phyloP scores from a whole-genome alignment of 2,113 vertebrate genomes.

The Syngnathus scovelli region DNA sequence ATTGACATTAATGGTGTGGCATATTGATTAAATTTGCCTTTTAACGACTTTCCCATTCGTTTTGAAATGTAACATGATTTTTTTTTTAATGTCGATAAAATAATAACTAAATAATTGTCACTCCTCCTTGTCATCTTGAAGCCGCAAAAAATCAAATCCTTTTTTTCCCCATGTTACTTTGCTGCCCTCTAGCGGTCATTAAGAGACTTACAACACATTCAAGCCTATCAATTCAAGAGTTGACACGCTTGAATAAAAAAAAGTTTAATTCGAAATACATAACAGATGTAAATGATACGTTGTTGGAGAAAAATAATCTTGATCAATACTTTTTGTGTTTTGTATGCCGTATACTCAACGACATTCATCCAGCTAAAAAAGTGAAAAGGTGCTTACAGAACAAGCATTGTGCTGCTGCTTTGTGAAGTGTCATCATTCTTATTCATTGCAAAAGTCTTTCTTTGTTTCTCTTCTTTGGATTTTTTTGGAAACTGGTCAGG shows the following conservation, averaged over 20 bases:
- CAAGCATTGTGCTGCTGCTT: constrained; percentile 11
- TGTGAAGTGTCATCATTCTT: constrained; percentile 6
- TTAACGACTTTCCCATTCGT: not conserved
- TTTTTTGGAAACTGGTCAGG: constrained; percentile 13
- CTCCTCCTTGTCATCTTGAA: not conserved
- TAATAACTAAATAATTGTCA: not conserved
- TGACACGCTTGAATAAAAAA: constrained; percentile 40
- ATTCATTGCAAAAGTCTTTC: not conserved
- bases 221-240: not conserved
- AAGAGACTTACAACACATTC: constrained; percentile 2
- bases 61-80: not conserved
- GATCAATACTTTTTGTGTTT: constrained; percentile 20
- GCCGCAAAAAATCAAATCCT: not conserved
- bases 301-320: constrained; percentile 16
- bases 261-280: constrained; percentile 49
- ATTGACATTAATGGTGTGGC: not conserved
- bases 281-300: constrained; percentile 32
- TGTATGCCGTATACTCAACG: constrained; percentile 42
- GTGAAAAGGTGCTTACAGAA: constrained; percentile 28
- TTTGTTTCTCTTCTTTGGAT: not conserved
- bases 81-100: not conserved
- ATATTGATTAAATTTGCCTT: not conserved
- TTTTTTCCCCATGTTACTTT: constrained; percentile 5
- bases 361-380: constrained; percentile 27
- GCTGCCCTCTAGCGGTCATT: constrained; percentile 52